Percentiles rank a stretch among this genome's conserved stretches.
Conservation (phyloP, 64 coral and sea anemone species). For the Montipora foliosa region DNA sequence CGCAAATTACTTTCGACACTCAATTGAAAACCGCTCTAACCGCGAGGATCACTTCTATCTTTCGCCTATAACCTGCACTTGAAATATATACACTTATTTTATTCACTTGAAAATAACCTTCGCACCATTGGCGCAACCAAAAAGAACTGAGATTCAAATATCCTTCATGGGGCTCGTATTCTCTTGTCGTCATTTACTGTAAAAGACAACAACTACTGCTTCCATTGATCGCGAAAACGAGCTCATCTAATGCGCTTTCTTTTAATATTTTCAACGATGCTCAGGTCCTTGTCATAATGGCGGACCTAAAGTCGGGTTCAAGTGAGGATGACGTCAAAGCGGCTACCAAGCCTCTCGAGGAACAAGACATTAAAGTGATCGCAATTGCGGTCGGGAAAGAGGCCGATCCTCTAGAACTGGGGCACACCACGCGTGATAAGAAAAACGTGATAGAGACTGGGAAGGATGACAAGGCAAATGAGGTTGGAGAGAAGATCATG, state of each 20-base stretch:
- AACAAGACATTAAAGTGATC: conserved; percentile 65
- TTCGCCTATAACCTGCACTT: too few species aligned
- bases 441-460: conserved; percentile 56
- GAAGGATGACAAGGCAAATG: conserved; percentile 30
- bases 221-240: not conserved
- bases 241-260: not conserved
- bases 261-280: not conserved
- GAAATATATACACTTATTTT: too few species aligned
- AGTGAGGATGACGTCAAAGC: conserved; percentile 48
- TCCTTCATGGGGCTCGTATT: too few species aligned
- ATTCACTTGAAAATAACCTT: too few species aligned
- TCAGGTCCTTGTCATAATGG: conserved; percentile 83
- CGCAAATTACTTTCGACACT: too few species aligned
- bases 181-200: too few species aligned
- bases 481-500: conserved; percentile 73
- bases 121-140: too few species aligned
- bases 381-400: conserved; percentile 70
- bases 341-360: conserved; percentile 46
- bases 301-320: conserved; percentile 64
- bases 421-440: conserved; percentile 58
- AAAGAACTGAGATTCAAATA: too few species aligned
- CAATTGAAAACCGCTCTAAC: too few species aligned
- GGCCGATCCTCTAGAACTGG: conserved; percentile 57
- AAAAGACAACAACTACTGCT: too few species aligned
- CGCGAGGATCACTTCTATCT: too few species aligned